A percentile compares a stretch with the other conserved stretches of the same genome.
Evolutionary conservation across 1,140 invertebrate genomes (phyloP).

Genomic region (Steinernema feltiae): DNA sequence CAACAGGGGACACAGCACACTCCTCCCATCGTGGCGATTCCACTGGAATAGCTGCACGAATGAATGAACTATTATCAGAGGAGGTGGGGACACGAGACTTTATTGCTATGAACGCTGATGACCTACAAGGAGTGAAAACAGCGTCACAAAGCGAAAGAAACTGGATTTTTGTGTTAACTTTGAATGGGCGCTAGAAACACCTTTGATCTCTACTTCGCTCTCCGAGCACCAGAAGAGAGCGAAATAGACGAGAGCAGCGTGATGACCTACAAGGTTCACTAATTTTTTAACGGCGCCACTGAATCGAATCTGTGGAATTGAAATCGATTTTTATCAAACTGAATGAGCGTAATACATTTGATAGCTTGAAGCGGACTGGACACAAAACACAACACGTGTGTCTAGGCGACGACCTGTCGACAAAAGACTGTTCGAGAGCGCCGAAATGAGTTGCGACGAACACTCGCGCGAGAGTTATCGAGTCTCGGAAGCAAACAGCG

Average conservation of each 20-base stretch:
- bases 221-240: too few species aligned
- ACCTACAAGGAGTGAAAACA: neutral
- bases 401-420: too few species aligned
- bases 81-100: neutral
- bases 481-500: too few species aligned
- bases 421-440: too few species aligned
- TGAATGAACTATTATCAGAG: too few species aligned
- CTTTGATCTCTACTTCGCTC: too few species aligned
- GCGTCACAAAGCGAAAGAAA: neutral
- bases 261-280: neutral
- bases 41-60: neutral
- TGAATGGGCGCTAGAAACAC: too few species aligned
- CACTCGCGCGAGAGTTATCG: too few species aligned
- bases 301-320: neutral
- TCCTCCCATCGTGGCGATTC: constrained; percentile 1
- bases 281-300: neutral
- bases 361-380: neutral
- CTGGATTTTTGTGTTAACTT: neutral
- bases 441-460: neutral
- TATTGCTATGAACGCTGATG: neutral
- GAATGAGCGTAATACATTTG: too few species aligned
- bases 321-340: neutral
- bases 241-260: too few species aligned
- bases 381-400: neutral
- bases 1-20: neutral